These are phyloP conservation scores for Porites rus DNA, from an alignment of 92 coral and sea anemone species.

Conservation along the genomic window DNA sequence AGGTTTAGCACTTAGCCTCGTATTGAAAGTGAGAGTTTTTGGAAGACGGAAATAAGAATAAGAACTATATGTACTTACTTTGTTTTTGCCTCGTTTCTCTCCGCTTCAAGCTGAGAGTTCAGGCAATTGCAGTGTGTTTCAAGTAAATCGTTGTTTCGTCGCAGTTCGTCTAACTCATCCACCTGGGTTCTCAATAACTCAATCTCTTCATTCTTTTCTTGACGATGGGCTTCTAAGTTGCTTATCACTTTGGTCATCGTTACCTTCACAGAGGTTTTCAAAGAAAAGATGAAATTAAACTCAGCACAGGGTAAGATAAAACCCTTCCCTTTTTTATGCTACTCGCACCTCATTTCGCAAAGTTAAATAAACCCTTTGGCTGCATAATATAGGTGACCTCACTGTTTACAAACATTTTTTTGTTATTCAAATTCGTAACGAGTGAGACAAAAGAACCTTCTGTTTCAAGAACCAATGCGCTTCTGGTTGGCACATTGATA, in stretches of 20 bases:
- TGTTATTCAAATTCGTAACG: too few relatives aligned
- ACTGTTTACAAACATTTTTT: too few relatives aligned
- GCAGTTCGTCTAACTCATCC: conserved; percentile 50
- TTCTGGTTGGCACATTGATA: too few relatives aligned
- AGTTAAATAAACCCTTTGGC: too few relatives aligned
- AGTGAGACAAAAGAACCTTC: too few relatives aligned
- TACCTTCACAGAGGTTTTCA: conserved; percentile 19
- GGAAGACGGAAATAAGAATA: too few relatives aligned
- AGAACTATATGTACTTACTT: conserved; percentile 35
- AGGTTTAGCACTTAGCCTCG: too few relatives aligned
- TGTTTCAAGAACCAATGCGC: too few relatives aligned
- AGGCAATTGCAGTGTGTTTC: conserved; percentile 64
- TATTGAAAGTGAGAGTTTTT: too few relatives aligned
- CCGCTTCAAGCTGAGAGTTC: conserved; percentile 60
- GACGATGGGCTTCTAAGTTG: conserved; percentile 67
- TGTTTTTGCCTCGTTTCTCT: conserved; percentile 47
- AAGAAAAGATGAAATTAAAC: background rate
- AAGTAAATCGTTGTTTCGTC: conserved; percentile 57
- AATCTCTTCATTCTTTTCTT: conserved; percentile 74
- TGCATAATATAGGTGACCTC: too few relatives aligned
- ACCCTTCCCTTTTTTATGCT: too few relatives aligned
- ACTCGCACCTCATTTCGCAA: too few relatives aligned
- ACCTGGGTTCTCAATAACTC: conserved; percentile 47
- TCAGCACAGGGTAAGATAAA: background rate
- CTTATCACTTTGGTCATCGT: conserved; percentile 63